phyloP scores from a whole-genome alignment of 1,140 invertebrate species.

The Tetragonula clypearis region DNA sequence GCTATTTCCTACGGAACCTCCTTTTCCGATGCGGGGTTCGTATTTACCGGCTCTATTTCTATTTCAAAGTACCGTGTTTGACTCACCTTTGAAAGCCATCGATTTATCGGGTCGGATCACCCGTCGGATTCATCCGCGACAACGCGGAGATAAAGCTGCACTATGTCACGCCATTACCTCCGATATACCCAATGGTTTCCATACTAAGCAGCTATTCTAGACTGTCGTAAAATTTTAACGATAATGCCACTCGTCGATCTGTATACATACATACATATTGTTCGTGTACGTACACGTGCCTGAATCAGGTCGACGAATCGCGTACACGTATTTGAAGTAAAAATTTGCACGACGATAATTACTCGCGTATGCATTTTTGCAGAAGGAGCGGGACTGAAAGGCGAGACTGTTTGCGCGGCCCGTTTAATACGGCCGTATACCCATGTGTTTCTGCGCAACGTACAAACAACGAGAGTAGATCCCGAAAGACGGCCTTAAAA shows the following conservation, averaged over 20 bases:
- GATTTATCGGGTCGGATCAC: slow-evolving; percentile 35
- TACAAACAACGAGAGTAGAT: not conserved
- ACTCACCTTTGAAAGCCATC: slow-evolving; percentile 12
- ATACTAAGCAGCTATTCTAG: not conserved
- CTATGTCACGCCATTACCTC: slow-evolving; percentile 21
- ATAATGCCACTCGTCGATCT: slow-evolving; percentile 2
- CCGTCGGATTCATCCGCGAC: slow-evolving; percentile 33
- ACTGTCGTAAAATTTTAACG: slow-evolving; percentile 33
- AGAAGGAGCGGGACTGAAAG: not conserved
- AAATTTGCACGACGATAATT: not conserved
- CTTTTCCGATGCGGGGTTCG: not conserved
- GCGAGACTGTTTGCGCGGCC: not conserved
- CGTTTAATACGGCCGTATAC: not conserved
- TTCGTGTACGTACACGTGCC: not conserved
- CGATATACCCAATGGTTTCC: slow-evolving; percentile 1
- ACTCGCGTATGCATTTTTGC: not conserved
- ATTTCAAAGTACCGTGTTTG: not conserved
- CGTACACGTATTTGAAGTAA: not conserved
- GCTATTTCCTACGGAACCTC: not conserved
- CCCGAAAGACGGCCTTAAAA: slow-evolving; percentile 14
- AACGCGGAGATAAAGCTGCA: slow-evolving; percentile 21
- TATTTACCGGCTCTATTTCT: slow-evolving; percentile 10
- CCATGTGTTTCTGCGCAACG: not conserved
- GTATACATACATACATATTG: too few relatives aligned
- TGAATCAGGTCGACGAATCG: not conserved